These are phyloP conservation scores for Atta cephalotes DNA, from an alignment of 1,140 invertebrate species.

Conservation along the genomic window DNA sequence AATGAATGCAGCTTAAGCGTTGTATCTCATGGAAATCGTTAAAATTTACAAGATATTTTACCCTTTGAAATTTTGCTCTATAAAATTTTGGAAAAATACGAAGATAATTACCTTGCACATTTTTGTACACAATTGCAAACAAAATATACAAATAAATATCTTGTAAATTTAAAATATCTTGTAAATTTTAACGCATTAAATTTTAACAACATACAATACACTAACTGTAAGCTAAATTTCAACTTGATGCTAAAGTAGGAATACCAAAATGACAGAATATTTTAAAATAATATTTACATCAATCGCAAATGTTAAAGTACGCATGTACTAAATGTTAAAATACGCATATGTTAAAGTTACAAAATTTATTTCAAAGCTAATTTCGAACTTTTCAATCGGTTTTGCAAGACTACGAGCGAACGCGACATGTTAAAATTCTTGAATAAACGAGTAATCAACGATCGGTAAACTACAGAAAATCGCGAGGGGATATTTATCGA, in stretches of 20 bases:
- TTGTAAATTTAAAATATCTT: too few species aligned
- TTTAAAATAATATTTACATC: neutral
- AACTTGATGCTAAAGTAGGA: neutral
- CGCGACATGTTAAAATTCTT: neutral
- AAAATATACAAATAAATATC: too few species aligned
- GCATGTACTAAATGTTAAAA: too few species aligned
- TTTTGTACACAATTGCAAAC: too few species aligned
- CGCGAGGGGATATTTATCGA: conserved; percentile 41
- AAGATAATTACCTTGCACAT: too few species aligned
- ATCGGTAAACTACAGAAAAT: conserved; percentile 8
- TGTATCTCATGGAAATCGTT: neutral
- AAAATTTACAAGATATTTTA: too few species aligned
- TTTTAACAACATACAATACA: too few species aligned
- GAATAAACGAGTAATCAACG: neutral
- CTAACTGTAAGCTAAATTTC: too few species aligned
- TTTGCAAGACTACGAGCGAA: neutral
- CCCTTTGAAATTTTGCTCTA: too few species aligned
- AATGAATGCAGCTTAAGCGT: neutral
- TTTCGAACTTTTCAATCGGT: neutral
- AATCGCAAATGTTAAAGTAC: neutral
- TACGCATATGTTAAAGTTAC: neutral
- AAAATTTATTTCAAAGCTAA: conserved; percentile 1
- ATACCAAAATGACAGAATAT: neutral
- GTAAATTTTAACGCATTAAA: too few species aligned
- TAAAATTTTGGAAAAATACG: too few species aligned